A percentile compares a stretch with the other conserved stretches of the same genome.
phyloP scores from a whole-genome alignment of 2,888 invertebrate species.

The Conomelus anceps region DNA sequence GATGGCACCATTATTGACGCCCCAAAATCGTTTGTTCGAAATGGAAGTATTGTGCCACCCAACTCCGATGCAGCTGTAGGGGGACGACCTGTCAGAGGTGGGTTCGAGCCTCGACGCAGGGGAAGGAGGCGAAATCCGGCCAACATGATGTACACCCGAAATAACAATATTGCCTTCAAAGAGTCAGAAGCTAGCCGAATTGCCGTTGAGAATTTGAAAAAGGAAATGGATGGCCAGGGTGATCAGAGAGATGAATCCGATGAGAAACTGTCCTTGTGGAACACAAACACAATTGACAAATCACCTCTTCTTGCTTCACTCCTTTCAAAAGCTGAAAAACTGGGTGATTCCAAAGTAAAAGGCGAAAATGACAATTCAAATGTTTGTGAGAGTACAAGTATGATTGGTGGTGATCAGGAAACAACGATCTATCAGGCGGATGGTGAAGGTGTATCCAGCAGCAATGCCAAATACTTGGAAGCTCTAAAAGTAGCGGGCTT shows the following conservation, averaged over 20 bases:
- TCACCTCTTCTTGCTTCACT: conserved; percentile 42
- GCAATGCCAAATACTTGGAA: conserved; percentile 35
- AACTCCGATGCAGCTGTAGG: conserved; percentile 10
- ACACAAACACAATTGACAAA: conserved; percentile 23
- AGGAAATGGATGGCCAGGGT: conserved; percentile 40
- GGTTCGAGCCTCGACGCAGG: conserved; percentile 27
- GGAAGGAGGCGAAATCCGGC: conserved; percentile 26
- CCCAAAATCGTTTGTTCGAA: conserved; percentile 1
- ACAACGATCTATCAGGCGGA: conserved; percentile 20
- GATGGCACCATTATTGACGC: conserved; percentile 1
- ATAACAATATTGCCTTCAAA: conserved; percentile 42
- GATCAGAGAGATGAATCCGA: conserved; percentile 37
- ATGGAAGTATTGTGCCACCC: conserved; percentile 16
- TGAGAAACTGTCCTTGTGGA: conserved; percentile 20
- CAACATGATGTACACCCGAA: conserved; percentile 14
- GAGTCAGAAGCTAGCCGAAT: conserved; percentile 44
- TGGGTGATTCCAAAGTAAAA: conserved; percentile 38
- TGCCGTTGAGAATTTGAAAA: conserved; percentile 44
- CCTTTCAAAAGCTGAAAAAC: conserved; percentile 47
- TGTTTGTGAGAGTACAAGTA: conserved; percentile 4
- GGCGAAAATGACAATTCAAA: conserved; percentile 5
- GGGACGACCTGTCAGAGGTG: conserved; percentile 1
- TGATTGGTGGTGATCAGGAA: conserved; percentile 15
- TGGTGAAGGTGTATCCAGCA: conserved; percentile 22
- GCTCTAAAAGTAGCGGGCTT: conserved; percentile 40